These are phyloP conservation scores for Sphaerophoria taeniata DNA, from an alignment of 2,888 invertebrate species.

Conservation along the genomic window DNA sequence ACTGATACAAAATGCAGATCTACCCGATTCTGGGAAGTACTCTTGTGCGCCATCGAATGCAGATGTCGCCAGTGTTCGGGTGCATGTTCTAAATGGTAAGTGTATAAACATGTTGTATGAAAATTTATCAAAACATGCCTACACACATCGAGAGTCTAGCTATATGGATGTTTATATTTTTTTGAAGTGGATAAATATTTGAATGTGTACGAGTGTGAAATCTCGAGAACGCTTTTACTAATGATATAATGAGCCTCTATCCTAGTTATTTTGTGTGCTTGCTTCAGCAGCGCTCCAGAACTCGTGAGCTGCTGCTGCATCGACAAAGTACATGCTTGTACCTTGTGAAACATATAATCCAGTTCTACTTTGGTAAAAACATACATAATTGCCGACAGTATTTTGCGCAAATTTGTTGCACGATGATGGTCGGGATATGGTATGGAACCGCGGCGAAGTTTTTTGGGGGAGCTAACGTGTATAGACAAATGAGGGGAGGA, in stretches of 20 bases:
- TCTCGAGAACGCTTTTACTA: constrained; percentile 45
- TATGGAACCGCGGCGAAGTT: background rate
- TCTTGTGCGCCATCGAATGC: constrained; percentile 92
- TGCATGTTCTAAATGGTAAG: constrained; percentile 93
- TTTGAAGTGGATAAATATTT: constrained; percentile 26
- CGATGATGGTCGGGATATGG: constrained; percentile 44
- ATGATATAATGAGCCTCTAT: constrained; percentile 69
- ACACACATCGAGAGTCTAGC: too few species aligned
- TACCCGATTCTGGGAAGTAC: constrained; percentile 90
- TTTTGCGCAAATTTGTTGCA: constrained; percentile 30
- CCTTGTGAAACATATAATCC: constrained; percentile 68
- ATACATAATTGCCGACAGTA: constrained; percentile 69
- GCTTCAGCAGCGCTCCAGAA: background rate
- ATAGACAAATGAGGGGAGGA: background rate
- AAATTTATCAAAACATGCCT: background rate
- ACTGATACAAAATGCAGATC: constrained; percentile 89
- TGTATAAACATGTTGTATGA: constrained; percentile 75
- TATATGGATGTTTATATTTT: background rate
- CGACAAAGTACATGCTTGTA: constrained; percentile 18
- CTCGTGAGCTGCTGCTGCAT: background rate
- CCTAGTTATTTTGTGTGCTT: constrained; percentile 1
- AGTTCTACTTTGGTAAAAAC: constrained; percentile 68
- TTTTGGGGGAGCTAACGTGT: background rate
- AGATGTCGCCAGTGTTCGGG: constrained; percentile 90
- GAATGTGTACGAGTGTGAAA: constrained; percentile 16